These are phyloP conservation scores for Palythoa heliodiscus DNA, from an alignment of 92 coral and sea anemone genomes.

Conservation along the genomic window DNA sequence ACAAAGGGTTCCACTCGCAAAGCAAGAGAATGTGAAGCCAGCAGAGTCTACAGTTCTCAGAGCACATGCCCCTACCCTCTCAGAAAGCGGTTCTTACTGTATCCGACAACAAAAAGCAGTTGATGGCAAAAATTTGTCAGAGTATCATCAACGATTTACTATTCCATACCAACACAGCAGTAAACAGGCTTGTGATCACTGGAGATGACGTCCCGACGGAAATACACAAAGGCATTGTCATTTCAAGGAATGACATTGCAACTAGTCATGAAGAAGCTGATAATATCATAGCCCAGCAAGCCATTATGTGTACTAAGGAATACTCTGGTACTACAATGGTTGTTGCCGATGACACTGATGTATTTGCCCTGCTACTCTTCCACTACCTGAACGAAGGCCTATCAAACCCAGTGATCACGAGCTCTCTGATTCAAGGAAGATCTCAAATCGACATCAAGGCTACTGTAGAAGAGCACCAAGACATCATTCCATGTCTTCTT, in stretches of 20 bases:
- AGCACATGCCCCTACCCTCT: slow-evolving; percentile 66
- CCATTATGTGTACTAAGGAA: slow-evolving; percentile 67
- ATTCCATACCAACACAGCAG: slow-evolving; percentile 50
- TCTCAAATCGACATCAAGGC: slow-evolving; percentile 62
- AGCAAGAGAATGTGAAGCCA: slow-evolving; percentile 1
- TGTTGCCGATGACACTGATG: slow-evolving; percentile 78
- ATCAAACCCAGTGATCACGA: slow-evolving; percentile 63
- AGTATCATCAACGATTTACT: slow-evolving; percentile 46
- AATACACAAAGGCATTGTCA: slow-evolving; percentile 63
- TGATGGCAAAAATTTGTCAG: slow-evolving; percentile 58
- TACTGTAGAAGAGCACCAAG: slow-evolving; percentile 57
- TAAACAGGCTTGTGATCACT: slow-evolving; percentile 55
- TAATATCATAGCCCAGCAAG: slow-evolving; percentile 69
- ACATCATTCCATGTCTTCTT: slow-evolving; percentile 62
- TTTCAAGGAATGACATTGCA: slow-evolving; percentile 63
- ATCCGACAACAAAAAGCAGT: slow-evolving; percentile 61
- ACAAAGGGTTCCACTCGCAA: slow-evolving; percentile 5
- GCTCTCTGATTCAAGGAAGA: slow-evolving; percentile 67
- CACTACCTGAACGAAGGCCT: slow-evolving; percentile 64
- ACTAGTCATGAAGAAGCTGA: slow-evolving; percentile 74
- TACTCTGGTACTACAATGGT: slow-evolving; percentile 52
- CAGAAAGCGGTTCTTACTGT: slow-evolving; percentile 68
- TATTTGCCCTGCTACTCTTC: slow-evolving; percentile 64
- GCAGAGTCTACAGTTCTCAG: slow-evolving; percentile 61
- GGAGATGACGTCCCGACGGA: slow-evolving; percentile 61